Evolutionary conservation across 2,888 invertebrate genomes (phyloP).

Genomic region (Nomada fucata): DNA sequence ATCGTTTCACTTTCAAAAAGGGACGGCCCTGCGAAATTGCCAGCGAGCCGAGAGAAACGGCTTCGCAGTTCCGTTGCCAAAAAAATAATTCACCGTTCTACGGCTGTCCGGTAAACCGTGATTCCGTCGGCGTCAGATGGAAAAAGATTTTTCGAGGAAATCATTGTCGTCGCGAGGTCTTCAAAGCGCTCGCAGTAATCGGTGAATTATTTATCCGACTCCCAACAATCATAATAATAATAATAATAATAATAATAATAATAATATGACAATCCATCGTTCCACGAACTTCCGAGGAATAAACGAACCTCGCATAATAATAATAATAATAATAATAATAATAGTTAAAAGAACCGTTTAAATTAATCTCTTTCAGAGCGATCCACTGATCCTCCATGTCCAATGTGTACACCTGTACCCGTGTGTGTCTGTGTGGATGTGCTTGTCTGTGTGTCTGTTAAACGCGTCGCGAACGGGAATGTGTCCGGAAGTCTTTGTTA

Average conservation of each 20-base stretch:
- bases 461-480: constrained; percentile 47
- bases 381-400: neutral
- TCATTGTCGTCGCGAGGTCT: constrained; percentile 33
- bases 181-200: constrained; percentile 6
- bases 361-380: neutral
- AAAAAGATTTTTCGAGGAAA: constrained; percentile 9
- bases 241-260: too few species aligned
- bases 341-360: too few species aligned
- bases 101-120: constrained; percentile 25
- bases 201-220: neutral
- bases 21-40: constrained; percentile 64
- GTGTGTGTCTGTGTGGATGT: neutral
- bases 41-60: constrained; percentile 19
- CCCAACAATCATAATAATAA: too few species aligned
- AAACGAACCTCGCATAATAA: too few species aligned
- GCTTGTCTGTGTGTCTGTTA: neutral
- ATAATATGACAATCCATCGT: too few species aligned
- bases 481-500: constrained; percentile 45
- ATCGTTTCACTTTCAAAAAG: neutral
- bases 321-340: too few species aligned
- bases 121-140: neutral
- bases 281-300: too few species aligned
- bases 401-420: neutral
- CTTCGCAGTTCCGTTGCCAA: constrained; percentile 23
- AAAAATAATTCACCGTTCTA: constrained; percentile 1